Evolutionary conservation across 2,797 vertebrate species (phyloP), one percentile per base, ranked within the genome.

Genomic region (Poeciliopsis turneri): DNA sequence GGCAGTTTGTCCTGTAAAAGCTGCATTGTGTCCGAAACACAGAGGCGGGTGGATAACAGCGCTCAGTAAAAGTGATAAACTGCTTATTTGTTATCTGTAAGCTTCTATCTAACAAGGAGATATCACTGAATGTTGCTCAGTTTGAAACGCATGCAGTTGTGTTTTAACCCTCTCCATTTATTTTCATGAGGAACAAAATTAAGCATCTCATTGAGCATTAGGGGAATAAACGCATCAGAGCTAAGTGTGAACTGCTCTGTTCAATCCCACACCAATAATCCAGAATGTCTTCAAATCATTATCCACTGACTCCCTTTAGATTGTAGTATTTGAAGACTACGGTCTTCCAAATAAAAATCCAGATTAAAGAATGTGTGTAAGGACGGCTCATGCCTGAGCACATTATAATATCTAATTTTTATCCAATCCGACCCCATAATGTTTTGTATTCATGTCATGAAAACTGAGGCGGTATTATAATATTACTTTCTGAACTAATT

Each of bases 221-320:
- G 87, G 84, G 86, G 86, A 90, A 93, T 87, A 88, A 73, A 90
- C 69, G 84, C 84, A 93, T 89, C 87, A 72, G 57, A 77, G 76
- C 55, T 13, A 82, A 84, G 74, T 71, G 77, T 92, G 81, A 92
- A 83, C 85, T 77, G 49, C 82, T 88, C 79, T 87, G 55, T 80
- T 76, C 84, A 85, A 61, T 83, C 80, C 86, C 83, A 80, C 88
- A 89, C 74, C 86, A 89, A 92, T 91, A 93, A 90, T 93, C 87
- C 90, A 88, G 64, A 28, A 89, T 85, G 85, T 86, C 64, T 23
- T 90, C 86, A 80, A 86, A 90, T 86, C 81, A 82, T 88, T 89
- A 92, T 84, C 86, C 87, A 76, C 71, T 79, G 88, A 76, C 80
- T 84, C 83, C 51, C 82, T 86, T 80, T 84, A 74, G 36, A 80